Percentiles rank a stretch among this genome's conserved stretches.
Evolutionary conservation across 2,113 vertebrate species (phyloP).

Genomic region (Zosterops japonicus): DNA sequence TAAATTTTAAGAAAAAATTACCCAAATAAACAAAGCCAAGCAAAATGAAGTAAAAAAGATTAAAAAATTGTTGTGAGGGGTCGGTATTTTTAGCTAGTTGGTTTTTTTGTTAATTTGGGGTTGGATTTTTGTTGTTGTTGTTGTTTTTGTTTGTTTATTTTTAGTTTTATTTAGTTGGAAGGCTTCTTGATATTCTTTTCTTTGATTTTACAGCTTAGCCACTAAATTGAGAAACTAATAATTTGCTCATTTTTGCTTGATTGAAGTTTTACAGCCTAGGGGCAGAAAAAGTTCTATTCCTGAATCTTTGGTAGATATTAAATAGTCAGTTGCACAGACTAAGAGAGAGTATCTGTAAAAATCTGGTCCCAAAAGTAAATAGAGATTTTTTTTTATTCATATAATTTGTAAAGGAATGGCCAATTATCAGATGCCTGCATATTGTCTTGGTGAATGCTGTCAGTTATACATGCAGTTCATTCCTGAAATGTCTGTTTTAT

Average conservation of each 20-base stretch:
- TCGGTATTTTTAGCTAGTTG: neutral
- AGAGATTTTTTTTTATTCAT: neutral
- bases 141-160: neutral
- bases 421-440: neutral
- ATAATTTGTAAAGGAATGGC: neutral
- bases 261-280: neutral
- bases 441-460: neutral
- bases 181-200: neutral
- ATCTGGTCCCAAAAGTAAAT: neutral
- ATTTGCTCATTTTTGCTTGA: neutral
- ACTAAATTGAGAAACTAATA: neutral
- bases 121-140: neutral
- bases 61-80: fast-evolving
- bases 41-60: neutral
- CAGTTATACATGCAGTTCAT: neutral
- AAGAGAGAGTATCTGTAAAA: neutral
- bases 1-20: neutral
- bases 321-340: neutral
- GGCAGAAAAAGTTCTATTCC: neutral
- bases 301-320: neutral
- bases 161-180: neutral
- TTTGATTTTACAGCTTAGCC: neutral
- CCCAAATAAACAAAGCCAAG: neutral
- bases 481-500: neutral
- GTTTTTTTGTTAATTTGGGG: neutral